These are phyloP conservation scores for Chitala chitala DNA, from an alignment of 2,113 vertebrate genomes.

Conservation along the genomic window DNA sequence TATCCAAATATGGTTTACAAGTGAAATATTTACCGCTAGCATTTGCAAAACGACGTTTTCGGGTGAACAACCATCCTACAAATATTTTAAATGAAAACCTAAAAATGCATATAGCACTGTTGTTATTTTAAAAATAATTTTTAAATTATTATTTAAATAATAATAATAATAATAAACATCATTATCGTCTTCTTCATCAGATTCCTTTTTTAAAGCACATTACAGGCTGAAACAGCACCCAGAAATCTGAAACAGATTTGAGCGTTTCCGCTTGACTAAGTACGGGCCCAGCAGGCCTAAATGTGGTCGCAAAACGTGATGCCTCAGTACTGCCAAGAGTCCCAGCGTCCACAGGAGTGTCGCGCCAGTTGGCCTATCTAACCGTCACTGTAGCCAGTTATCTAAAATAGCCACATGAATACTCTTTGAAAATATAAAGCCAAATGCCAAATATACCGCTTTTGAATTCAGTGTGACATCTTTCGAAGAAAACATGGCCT, in stretches of 20 bases:
- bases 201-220: conserved; percentile 12
- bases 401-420: conserved; percentile 60
- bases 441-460: conserved; percentile 42
- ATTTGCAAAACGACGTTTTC: too few species aligned
- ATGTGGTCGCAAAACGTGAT: conserved; percentile 62
- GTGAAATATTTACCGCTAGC: too few species aligned
- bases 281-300: conserved; percentile 60
- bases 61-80: too few species aligned
- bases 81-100: too few species aligned
- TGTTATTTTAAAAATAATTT: conserved; percentile 22
- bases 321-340: conserved; percentile 55
- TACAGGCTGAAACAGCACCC: conserved; percentile 27
- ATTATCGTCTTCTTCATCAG: conserved; percentile 15
- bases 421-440: conserved; percentile 55
- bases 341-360: conserved; percentile 48
- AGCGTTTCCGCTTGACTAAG: conserved; percentile 56
- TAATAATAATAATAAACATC: conserved; percentile 6
- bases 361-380: conserved; percentile 61
- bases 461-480: conserved; percentile 41
- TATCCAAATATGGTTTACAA: too few species aligned
- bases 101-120: too few species aligned
- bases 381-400: conserved; percentile 51
- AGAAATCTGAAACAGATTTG: conserved; percentile 51
- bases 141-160: conserved; percentile 18
- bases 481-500: conserved; percentile 10